These are phyloP conservation scores for Eupithecia insigniata DNA, from an alignment of 2,888 invertebrate genomes.

Conservation along the genomic window DNA sequence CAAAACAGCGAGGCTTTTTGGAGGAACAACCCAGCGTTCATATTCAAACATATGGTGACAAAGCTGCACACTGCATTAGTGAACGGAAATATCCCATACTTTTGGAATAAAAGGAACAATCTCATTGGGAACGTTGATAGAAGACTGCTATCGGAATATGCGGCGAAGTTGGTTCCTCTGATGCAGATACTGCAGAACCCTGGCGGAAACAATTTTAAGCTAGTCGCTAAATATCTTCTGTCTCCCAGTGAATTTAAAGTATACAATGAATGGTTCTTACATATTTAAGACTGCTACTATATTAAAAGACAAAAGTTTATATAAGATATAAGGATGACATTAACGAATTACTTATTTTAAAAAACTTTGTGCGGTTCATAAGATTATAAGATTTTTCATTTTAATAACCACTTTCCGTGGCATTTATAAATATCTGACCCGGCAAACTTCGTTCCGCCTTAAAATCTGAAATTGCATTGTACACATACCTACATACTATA, in stretches of 20 bases:
- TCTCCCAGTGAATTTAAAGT: constrained; percentile 54
- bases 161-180: constrained; percentile 54
- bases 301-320: background rate
- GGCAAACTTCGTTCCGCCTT: too few species aligned
- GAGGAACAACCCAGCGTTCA: constrained; percentile 54
- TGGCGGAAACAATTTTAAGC: constrained; percentile 49
- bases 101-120: constrained; percentile 78
- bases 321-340: background rate
- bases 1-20: constrained; percentile 58
- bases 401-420: background rate
- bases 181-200: constrained; percentile 54
- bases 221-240: constrained; percentile 63
- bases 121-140: constrained; percentile 61
- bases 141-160: constrained; percentile 52
- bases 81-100: constrained; percentile 65
- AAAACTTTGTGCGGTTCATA: background rate
- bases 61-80: constrained; percentile 64
- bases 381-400: background rate
- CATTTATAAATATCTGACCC: too few species aligned
- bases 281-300: constrained; percentile 39
- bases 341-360: background rate
- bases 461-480: too few species aligned
- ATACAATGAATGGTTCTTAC: constrained; percentile 55
- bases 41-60: constrained; percentile 72
- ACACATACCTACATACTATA: too few species aligned